These are phyloP conservation scores for Eulemur mongoz DNA, from an alignment of 2,797 vertebrate species.

Conservation along the genomic window DNA sequence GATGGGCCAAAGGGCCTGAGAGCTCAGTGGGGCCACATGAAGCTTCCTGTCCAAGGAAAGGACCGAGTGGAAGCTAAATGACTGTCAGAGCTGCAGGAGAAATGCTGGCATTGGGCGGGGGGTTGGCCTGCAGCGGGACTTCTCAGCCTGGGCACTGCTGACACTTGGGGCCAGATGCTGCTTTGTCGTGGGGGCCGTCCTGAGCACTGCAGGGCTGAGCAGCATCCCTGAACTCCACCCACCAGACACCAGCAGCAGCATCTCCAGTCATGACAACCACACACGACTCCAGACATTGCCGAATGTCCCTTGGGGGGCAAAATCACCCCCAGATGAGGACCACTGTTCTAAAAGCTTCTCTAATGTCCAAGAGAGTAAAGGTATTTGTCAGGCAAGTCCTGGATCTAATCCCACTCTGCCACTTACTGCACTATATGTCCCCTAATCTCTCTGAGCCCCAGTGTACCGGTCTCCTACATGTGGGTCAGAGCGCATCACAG, in stretches of 20 bases:
- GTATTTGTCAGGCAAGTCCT: background rate
- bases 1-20: background rate
- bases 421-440: too few species aligned
- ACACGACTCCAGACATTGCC: background rate
- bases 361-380: background rate
- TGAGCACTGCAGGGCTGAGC: background rate
- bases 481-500: background rate
- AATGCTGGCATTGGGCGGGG: background rate
- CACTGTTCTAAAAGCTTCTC: background rate
- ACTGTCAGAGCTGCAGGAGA: too few species aligned
- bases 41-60: background rate
- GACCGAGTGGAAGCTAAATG: too few species aligned
- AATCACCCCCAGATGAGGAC: background rate
- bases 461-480: background rate
- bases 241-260: background rate
- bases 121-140: too few species aligned
- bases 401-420: background rate
- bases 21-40: background rate
- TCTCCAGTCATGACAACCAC: background rate
- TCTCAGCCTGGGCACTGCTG: fast-evolving
- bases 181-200: background rate
- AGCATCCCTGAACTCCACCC: background rate
- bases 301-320: background rate
- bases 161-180: fast-evolving
- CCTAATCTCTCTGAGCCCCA: background rate